Conservation (phyloP, 1,140 invertebrate species). For the Euborellia annulipes region DNA sequence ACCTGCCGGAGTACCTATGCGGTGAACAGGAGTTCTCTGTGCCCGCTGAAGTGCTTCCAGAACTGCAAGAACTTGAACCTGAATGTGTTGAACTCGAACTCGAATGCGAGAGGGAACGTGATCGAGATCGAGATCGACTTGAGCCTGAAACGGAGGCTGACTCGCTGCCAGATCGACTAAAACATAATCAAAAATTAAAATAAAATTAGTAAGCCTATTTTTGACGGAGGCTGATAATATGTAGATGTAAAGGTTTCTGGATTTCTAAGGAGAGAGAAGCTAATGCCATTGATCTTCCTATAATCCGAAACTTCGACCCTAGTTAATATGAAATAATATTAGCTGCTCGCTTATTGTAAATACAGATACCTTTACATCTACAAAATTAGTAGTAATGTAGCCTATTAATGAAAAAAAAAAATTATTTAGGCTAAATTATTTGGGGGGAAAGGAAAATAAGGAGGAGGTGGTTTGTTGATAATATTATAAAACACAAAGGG, state of each 20-base stretch:
- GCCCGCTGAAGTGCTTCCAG: conserved; percentile 22
- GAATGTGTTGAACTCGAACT: conserved; percentile 30
- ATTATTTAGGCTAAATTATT: no score
- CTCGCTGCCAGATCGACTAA: conserved; percentile 24
- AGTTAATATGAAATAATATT: no score
- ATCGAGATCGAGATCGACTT: conserved; percentile 32
- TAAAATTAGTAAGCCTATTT: not conserved
- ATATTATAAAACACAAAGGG: no score
- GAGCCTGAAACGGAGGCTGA: conserved; percentile 28
- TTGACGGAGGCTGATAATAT: not conserved
- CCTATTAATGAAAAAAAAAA: no score
- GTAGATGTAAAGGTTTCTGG: not conserved
- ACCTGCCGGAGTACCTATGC: conserved; percentile 15
- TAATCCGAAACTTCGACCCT: no score
- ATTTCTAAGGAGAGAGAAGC: not conserved
- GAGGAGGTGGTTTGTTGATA: no score
- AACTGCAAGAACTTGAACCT: conserved; percentile 20
- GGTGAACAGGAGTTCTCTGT: conserved; percentile 22
- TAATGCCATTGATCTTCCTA: conserved; percentile 2
- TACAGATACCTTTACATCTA: no score
- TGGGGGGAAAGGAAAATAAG: no score
- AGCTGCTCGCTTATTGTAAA: no score
- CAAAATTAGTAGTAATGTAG: no score
- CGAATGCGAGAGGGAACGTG: conserved; percentile 29
- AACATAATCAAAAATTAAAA: not conserved